phyloP scores from a whole-genome alignment of 2,888 invertebrate genomes.

The Pachliopta kotzebuea region DNA sequence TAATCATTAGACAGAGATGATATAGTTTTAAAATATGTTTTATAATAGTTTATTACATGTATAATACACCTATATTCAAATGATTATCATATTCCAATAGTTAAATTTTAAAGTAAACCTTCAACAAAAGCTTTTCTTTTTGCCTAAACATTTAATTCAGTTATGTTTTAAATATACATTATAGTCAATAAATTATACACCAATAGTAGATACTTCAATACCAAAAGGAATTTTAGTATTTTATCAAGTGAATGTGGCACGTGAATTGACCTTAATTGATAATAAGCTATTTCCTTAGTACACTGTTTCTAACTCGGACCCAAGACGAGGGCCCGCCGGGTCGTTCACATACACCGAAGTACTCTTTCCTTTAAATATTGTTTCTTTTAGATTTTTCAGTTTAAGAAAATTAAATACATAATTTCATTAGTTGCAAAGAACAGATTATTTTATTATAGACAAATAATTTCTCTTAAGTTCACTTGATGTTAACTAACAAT shows the following conservation, averaged over 20 bases:
- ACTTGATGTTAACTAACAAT: no score
- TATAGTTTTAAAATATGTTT: no score
- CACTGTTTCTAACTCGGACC: conserved; percentile 13
- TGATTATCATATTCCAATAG: not conserved
- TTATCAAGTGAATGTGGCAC: conserved; percentile 4
- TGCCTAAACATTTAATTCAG: no score
- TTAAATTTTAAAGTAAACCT: not conserved
- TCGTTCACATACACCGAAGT: not conserved
- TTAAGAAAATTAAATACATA: not conserved
- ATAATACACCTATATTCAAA: no score
- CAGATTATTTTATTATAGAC: no score
- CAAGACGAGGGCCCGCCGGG: conserved; percentile 2
- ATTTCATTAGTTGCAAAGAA: not conserved
- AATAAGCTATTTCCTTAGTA: conserved; percentile 21
- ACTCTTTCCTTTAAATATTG: not conserved
- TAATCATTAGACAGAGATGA: no score
- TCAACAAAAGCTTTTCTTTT: not conserved
- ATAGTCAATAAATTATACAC: not conserved
- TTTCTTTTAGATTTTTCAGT: no score
- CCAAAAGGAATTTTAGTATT: not conserved
- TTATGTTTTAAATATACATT: not conserved
- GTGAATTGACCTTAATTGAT: conserved; percentile 21
- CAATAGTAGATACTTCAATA: no score
- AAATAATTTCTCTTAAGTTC: no score
- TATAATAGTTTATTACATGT: no score